Conservation (phyloP, 2,797 vertebrate genomes). For the Pseudomugil gertrudae region DNA sequence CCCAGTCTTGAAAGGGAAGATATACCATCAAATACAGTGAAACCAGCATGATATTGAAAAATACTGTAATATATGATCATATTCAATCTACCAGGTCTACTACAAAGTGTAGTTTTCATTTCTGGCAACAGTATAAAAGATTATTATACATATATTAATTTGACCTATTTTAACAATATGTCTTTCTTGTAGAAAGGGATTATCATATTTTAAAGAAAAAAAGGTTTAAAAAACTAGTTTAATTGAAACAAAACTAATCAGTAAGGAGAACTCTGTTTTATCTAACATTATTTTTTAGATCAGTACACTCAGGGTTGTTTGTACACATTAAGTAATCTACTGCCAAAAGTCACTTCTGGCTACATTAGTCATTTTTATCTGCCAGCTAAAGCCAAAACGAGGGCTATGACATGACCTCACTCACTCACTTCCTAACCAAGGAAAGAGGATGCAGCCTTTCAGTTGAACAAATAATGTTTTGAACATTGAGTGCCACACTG, state of each 20-base stretch:
- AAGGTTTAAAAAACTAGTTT: neutral
- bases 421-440: neutral
- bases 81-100: neutral
- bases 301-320: neutral
- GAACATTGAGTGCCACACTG: neutral
- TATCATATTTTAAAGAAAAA: neutral
- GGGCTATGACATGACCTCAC: neutral
- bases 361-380: neutral
- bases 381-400: neutral
- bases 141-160: neutral
- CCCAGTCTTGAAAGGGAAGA: neutral
- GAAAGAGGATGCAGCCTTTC: neutral
- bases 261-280: neutral
- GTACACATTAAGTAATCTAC: neutral
- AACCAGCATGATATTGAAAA: neutral
- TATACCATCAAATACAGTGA: neutral
- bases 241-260: neutral
- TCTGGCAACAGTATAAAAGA: neutral
- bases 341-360: neutral
- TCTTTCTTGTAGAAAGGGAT: no score
- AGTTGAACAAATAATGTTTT: neutral
- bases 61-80: neutral
- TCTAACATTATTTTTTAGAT: neutral
- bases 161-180: neutral
- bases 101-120: neutral